Evolutionary conservation across 2,888 invertebrate genomes (phyloP).

Genomic region (Drosophila fungiperda): DNA sequence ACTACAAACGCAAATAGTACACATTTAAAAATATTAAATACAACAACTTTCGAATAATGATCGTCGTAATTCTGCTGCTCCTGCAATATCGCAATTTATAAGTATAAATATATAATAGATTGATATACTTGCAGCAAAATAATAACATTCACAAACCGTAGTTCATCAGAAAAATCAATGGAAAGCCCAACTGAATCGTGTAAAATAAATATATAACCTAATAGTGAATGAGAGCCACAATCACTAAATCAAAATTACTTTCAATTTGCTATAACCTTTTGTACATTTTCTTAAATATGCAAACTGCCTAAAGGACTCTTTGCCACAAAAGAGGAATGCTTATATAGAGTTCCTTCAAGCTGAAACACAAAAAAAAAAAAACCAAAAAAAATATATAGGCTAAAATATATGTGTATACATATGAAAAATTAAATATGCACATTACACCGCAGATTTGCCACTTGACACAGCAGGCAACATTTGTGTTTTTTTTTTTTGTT

Average conservation of each 20-base stretch:
- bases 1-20: constrained; percentile 1
- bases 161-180: neutral
- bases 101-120: too few relatives aligned
- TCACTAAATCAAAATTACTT: neutral
- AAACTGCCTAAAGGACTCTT: constrained; percentile 20
- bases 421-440: constrained; percentile 78
- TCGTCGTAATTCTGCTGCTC: too few relatives aligned
- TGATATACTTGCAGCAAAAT: neutral
- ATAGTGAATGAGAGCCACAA: neutral
- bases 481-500: constrained; percentile 8
- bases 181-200: neutral
- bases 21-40: too few relatives aligned
- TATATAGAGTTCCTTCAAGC: constrained; percentile 66
- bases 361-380: constrained; percentile 40
- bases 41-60: too few relatives aligned
- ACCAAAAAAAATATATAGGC: neutral
- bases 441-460: constrained; percentile 79
- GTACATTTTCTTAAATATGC: constrained; percentile 4
- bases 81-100: too few relatives aligned
- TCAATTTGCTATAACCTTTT: neutral
- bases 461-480: constrained; percentile 61
- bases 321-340: constrained; percentile 39
- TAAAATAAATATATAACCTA: neutral
- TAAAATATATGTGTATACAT: constrained; percentile 31
- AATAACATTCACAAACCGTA: neutral